These are phyloP conservation scores for Neoseiulus cucumeris DNA, from an alignment of 1,140 invertebrate species.

Conservation along the genomic window DNA sequence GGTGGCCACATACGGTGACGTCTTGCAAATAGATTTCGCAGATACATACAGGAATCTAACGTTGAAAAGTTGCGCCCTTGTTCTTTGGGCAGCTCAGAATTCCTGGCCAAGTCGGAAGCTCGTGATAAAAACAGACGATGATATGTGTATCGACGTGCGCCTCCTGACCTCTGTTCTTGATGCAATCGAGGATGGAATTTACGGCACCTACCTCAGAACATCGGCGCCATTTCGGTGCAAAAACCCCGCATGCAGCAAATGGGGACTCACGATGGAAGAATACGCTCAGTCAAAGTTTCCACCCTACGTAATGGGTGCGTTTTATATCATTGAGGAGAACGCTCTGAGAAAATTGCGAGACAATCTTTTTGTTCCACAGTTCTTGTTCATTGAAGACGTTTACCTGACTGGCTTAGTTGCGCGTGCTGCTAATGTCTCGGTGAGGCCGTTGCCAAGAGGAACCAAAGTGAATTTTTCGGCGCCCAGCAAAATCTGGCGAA, in stretches of 20 bases:
- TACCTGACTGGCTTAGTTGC: constrained; percentile 27
- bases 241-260: constrained; percentile 6
- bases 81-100: constrained; percentile 18
- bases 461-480: too few species aligned
- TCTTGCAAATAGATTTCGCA: constrained; percentile 19
- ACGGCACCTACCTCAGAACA: constrained; percentile 8
- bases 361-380: constrained; percentile 17
- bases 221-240: neutral
- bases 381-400: constrained; percentile 31
- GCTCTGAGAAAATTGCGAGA: neutral
- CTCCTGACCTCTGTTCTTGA: constrained; percentile 27
- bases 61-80: constrained; percentile 15
- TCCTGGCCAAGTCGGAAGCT: constrained; percentile 15
- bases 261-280: constrained; percentile 21
- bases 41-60: constrained; percentile 19
- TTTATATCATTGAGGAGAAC: constrained; percentile 19
- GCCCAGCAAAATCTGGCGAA: too few species aligned
- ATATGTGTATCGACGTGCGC: constrained; percentile 27
- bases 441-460: too few species aligned
- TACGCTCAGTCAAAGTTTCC: constrained; percentile 21
- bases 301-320: constrained; percentile 33
- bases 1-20: constrained; percentile 13
- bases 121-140: constrained; percentile 20
- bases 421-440: too few species aligned
- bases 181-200: neutral